Base-by-base conservation (phyloP, 2,113 vertebrate genomes). In the Chaetorhynchus papuensis region DNA sequence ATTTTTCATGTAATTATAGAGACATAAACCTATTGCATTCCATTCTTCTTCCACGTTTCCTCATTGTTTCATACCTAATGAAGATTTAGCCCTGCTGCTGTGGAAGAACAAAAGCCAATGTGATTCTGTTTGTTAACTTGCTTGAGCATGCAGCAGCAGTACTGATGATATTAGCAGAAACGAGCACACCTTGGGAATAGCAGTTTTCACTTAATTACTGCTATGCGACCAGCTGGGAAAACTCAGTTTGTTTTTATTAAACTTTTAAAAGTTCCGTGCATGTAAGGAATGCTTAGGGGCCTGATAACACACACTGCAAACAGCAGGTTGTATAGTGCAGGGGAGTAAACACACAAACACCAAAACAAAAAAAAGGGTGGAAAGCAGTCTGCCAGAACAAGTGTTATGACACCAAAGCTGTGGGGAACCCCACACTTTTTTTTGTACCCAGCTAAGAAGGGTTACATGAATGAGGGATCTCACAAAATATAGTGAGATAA, bases 121-220 rank as follows among this genome's bases (percentile, higher is more conserved):
- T 68, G 79, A 53, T 76, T 79, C 37, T 92, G 22, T 92, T 91
- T 96, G 70, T 80, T 91, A 91, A 77, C n/a, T 63, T 88, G 41
- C 71, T 83, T 90, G 68, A 53, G 57, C 60, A 90, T 50, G 66
- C 90, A 94, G 83, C 72, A 93, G 87, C 81, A 89, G 39, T 21
- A 52, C 69, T 75, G 90, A 56, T 70, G 94, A 18, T 20, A 88
- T 74, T 88, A 96, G 87, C 78, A 95, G 70, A 90, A 93, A 93
- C 37, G 79, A 85, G 70, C n/a, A 63, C 65, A 96, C 85, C 75
- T 96, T 93, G 88, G 92, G 94, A 96, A 92, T 42, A 65, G 66
- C 66, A 85, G 37, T 85, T 96, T 96, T 96, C 69, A 27, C 82
- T 94, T 96, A 93, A 90, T 93, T 92, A 92, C 88, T 87, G 71